These are phyloP conservation scores for Rhabdomys dilectus DNA, from an alignment of 2,113 vertebrate species.

Conservation along the genomic window DNA sequence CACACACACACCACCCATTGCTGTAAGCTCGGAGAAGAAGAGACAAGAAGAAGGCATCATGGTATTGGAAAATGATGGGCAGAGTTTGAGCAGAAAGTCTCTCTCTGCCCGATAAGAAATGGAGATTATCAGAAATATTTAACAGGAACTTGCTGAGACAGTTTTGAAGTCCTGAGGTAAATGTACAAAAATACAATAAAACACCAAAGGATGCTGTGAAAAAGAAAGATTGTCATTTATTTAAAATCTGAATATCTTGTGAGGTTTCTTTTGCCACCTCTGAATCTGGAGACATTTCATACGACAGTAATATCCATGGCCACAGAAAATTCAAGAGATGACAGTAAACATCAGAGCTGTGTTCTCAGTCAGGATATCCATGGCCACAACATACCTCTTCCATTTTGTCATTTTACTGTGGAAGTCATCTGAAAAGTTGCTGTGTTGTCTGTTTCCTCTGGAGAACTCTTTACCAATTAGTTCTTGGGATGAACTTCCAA, in stretches of 20 bases:
- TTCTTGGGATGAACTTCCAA: constrained; percentile 26
- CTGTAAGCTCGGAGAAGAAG: background rate
- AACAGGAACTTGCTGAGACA: background rate
- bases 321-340: background rate
- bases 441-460: background rate
- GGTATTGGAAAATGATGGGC: background rate
- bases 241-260: background rate
- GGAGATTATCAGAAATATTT: background rate
- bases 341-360: background rate
- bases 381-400: background rate
- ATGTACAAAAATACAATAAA: background rate
- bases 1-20: background rate
- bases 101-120: background rate
- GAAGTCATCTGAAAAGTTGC: constrained; percentile 30
- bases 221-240: background rate
- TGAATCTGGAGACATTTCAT: background rate
- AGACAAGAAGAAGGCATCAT: background rate
- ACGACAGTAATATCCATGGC: background rate
- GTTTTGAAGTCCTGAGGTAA: background rate
- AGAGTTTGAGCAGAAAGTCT: background rate
- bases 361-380: background rate
- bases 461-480: constrained; percentile 9
- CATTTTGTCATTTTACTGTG: background rate
- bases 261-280: background rate
- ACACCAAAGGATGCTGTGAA: background rate